Base-by-base conservation (phyloP, 2,797 vertebrate genomes). In the Girardinus metallicus region DNA sequence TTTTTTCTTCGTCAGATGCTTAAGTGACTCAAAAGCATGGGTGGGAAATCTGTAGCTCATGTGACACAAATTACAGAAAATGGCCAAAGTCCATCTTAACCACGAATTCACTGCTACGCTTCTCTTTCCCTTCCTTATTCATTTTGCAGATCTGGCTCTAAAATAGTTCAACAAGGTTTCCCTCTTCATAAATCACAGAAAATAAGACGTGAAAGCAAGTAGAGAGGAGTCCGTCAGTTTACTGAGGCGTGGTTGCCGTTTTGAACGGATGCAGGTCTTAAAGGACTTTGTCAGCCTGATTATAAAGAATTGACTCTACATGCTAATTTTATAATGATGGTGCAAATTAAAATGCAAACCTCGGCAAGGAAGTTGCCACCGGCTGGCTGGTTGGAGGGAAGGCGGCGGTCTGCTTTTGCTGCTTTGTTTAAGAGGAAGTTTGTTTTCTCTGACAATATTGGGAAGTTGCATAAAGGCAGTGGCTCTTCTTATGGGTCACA, bases 371-470 rank as follows among this genome's bases (percentile, higher is more conserved):
- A 31, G 29, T 31, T 62, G 29, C 1, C 15, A 21, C 16, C 31
- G 18, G 60, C 16, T 64, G 60, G 31, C 31, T 64, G 31, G n/a
- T 11, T n/a, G 55, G 16, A 64, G 31, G 31, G 16, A 64, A 18
- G 31, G 16, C 3, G 6, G 60, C 16, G 7, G 31, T 18, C 60
- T 44, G 6, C 6, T 31, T 47, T 29, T 70, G 29, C 31, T 60
- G 0, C 16, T 41, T 74, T 86, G n/a, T 18, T 60, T 62, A 49
- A 66, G 31, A 82, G 76, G 82, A 86, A 80, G 77, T 77, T 5
- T 11, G 3, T 51, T 7, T 2, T 21, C 34, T 0, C 1, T 9
- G 29, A n/a, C 6, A 53, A 73, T 73, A 0, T 79, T 12, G 3
- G 26, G 74, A 80, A 62, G 23, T 44, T 71, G 34, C n/a, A 41